These are phyloP conservation scores for Tursiops truncatus DNA, from an alignment of 2,113 vertebrate genomes.

Conservation along the genomic window DNA sequence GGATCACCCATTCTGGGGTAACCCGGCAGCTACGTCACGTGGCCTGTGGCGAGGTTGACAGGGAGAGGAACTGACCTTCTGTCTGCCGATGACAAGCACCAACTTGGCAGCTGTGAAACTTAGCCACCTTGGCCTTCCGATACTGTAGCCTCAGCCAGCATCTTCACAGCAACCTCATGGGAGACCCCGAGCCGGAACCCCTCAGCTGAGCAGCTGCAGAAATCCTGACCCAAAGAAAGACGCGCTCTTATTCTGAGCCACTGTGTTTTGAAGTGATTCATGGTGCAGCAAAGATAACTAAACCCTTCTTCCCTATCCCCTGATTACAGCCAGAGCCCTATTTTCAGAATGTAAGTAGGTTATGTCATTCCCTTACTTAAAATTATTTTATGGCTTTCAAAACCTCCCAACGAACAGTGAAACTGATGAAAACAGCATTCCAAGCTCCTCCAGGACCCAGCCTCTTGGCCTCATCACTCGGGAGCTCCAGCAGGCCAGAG, in stretches of 20 bases:
- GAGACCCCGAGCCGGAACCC: not conserved
- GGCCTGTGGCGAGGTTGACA: too few relatives aligned
- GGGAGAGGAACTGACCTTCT: not conserved
- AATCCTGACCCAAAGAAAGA: not conserved
- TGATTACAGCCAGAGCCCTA: not conserved
- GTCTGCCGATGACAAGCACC: not conserved
- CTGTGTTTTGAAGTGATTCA: not conserved
- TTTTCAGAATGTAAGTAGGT: not conserved
- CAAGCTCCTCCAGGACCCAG: not conserved
- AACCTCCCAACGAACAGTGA: not conserved
- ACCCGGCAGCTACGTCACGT: not conserved
- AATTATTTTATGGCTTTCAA: not conserved
- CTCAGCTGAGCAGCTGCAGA: not conserved
- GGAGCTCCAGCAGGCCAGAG: not conserved
- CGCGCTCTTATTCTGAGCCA: not conserved
- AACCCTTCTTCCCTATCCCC: not conserved
- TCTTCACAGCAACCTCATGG: rapidly evolving
- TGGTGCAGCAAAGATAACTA: not conserved
- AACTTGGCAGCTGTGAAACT: not conserved
- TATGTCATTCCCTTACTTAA: not conserved
- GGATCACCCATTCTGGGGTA: not conserved
- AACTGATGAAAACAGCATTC: not conserved
- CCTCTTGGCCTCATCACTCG: not conserved
- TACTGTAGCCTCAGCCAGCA: not conserved
- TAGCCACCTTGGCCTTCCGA: not conserved